These are phyloP conservation scores for Scaptodrosophila latifasciaeformis DNA, from an alignment of 2,888 invertebrate species.

Conservation along the genomic window DNA sequence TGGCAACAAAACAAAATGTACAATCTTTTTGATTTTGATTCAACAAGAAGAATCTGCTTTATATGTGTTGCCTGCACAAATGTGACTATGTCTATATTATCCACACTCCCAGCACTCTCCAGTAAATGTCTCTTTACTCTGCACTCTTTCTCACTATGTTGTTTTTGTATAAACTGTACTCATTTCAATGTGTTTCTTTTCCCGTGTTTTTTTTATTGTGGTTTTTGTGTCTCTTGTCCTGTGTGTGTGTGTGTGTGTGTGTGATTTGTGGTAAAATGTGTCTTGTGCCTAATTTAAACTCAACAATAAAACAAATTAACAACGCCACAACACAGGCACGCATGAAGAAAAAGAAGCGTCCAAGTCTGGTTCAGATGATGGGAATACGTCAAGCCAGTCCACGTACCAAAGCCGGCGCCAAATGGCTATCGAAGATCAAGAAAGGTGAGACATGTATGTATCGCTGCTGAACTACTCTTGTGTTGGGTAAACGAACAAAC, in stretches of 20 bases:
- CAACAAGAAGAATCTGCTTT: constrained; percentile 49
- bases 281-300: constrained; percentile 52
- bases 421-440: constrained; percentile 91
- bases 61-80: constrained; percentile 55
- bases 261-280: constrained; percentile 42
- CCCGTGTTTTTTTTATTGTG: constrained; percentile 37
- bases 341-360: constrained; percentile 83
- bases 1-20: constrained; percentile 66
- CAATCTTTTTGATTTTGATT: constrained; percentile 24
- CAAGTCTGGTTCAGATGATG: constrained; percentile 89
- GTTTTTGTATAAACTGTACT: background rate
- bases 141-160: background rate
- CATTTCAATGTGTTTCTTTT: background rate
- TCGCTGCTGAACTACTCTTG: constrained; percentile 44
- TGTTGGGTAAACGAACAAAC: constrained; percentile 38
- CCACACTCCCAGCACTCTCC: constrained; percentile 21
- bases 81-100: constrained; percentile 10
- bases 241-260: constrained; percentile 44
- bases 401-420: constrained; percentile 89
- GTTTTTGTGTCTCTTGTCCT: constrained; percentile 54
- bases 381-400: constrained; percentile 86
- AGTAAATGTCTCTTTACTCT: constrained; percentile 1
- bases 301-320: constrained; percentile 23
- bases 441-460: constrained; percentile 83
- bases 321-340: constrained; percentile 76